Base-by-base conservation (phyloP, 2,797 vertebrate species). In the Lindbergichthys nudifrons region DNA sequence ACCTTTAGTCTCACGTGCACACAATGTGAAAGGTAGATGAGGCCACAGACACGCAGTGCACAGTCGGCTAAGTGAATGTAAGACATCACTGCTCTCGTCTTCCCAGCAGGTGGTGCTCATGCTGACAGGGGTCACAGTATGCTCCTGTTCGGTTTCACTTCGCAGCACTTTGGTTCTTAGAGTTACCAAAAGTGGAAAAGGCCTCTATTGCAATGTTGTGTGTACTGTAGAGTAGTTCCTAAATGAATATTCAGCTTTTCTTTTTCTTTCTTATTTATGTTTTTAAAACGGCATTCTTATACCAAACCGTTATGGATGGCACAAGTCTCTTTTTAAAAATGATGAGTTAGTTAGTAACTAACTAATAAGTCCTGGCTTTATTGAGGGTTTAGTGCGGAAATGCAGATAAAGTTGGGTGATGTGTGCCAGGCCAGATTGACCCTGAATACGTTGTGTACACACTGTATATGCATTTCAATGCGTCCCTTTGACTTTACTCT, bases 1-100 rank as follows among this genome's bases (percentile, higher is more conserved):
- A 26, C 26, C 26, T 26, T 26, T 26, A 26, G 26, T 26, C 26
- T 26, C 26, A 26, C 4, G 4, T 45, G 70, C 47, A 63, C 36
- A 46, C 39, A 0, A 15, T 36, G 15, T 73, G 26, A 53, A 48
- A 53, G 39, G 11, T 56, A 18, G 26, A 48, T n/a, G 23, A 61
- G 69, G 30, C 53, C 43, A 75, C 57, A 69, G 45, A 3, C 26
- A 47, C 11, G 47, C 14, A 45, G 4, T 26, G 26, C 48, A 54
- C 76, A 51, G 42, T 46, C 52, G 1, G 51, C 51, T 26, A 51
- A 76, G 50, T 82, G 83, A 86, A 71, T 84, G 80, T 81, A 75
- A 79, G 50, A 46, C 52, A 9, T 30, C 43, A 30, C 50, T 65
- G 61, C 47, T 65, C 18, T 64, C 0, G 2, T 67, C 39, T 48